Conservation (phyloP, 2,113 vertebrate species). For the Caretta caretta region DNA sequence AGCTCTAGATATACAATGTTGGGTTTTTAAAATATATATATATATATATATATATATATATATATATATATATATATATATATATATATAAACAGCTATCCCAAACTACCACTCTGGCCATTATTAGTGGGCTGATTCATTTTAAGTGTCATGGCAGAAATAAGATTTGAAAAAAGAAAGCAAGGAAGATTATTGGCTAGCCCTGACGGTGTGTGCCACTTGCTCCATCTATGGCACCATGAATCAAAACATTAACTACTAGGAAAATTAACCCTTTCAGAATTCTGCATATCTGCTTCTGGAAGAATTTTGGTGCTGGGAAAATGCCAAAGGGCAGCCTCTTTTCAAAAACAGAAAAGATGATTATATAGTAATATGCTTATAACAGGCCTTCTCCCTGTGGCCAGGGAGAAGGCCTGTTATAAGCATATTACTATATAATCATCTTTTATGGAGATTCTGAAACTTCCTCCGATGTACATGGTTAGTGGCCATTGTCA, state of each 20-base stretch:
- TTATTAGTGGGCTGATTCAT: neutral
- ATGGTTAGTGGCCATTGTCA: neutral
- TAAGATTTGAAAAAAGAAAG: rapidly evolving
- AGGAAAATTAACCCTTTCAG: neutral
- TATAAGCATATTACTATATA: neutral
- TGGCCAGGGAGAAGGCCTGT: neutral
- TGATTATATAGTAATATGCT: no score
- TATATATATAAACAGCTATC: neutral
- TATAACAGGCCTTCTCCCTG: neutral
- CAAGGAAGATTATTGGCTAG: neutral
- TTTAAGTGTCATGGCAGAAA: neutral
- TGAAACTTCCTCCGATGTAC: neutral
- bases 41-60: neutral
- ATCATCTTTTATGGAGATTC: neutral
- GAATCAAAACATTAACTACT: neutral
- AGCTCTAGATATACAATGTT: neutral
- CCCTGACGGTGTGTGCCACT: rapidly evolving
- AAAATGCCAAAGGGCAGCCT: neutral
- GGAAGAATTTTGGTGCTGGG: neutral
- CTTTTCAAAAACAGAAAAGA: neutral
- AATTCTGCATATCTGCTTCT: neutral
- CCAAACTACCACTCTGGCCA: neutral
- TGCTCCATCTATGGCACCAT: neutral
- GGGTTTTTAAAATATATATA: neutral
- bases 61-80: neutral